Evolutionary conservation across 2,888 invertebrate species (phyloP).

Genomic region (Agonopterix heracliana): DNA sequence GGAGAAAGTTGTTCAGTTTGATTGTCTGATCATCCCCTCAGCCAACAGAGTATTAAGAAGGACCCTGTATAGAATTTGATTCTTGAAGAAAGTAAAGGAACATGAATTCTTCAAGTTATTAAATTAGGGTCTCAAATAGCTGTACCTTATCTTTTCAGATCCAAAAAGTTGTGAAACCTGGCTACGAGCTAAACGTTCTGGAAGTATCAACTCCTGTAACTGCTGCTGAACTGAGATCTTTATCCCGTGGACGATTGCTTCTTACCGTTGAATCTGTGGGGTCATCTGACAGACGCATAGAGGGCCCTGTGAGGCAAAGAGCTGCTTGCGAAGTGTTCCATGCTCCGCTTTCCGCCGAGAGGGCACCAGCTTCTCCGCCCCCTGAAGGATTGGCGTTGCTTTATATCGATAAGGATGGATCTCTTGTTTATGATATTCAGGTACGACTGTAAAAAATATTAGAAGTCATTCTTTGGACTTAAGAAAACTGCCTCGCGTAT

Average conservation of each 20-base stretch:
- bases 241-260: slow-evolving; percentile 85
- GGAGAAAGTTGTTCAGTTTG: too few relatives aligned
- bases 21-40: too few relatives aligned
- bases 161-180: slow-evolving; percentile 82
- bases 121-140: too few relatives aligned
- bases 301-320: slow-evolving; percentile 83
- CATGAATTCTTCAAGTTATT: too few relatives aligned
- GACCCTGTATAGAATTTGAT: too few relatives aligned
- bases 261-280: slow-evolving; percentile 82
- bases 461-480: too few relatives aligned
- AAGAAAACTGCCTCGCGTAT: too few relatives aligned
- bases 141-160: slow-evolving; percentile 50
- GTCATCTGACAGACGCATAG: slow-evolving; percentile 79
- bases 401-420: slow-evolving; percentile 86
- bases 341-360: slow-evolving; percentile 78
- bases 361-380: slow-evolving; percentile 55
- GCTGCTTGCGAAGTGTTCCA: slow-evolving; percentile 89
- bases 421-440: slow-evolving; percentile 85
- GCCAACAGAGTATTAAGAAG: too few relatives aligned
- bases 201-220: slow-evolving; percentile 88
- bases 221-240: slow-evolving; percentile 82
- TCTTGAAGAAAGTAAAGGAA: too few relatives aligned
- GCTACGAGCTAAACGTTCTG: slow-evolving; percentile 84
- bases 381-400: slow-evolving; percentile 85
- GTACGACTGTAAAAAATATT: slow-evolving; percentile 28